Base-by-base conservation (phyloP, 2,888 invertebrate species). In the Resseliella maxima region DNA sequence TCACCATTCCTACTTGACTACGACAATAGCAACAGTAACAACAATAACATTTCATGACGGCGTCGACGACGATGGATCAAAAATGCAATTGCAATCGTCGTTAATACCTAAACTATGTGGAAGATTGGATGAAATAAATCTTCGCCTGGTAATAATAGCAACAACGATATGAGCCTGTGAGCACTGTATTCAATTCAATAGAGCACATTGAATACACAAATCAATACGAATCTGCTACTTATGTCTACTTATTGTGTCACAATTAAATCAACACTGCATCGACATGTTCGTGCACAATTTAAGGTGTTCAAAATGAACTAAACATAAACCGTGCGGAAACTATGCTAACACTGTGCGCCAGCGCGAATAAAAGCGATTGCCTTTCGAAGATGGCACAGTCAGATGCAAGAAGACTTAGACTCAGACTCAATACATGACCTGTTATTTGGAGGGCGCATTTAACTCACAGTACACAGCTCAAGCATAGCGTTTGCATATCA, bases 211-310 rank as follows among this genome's bases (percentile, higher is more conserved):
- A 50, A 50, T 15, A 72, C 72, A 72, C 72, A 72, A 72, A 72
- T 72, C 72, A 72, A 72, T 72, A n/a, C 38, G 38, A 83, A 38
- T 83, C 83, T 36, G 83, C 83, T 83, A 83, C 83, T 83, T 83
- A 83, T 83, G 83, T 83, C 83, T 83, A 83, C 83, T 83, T 83
- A 83, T 83, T 83, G 83, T 83, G 83, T 83, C 83, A 83, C 83
- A 83, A 83, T 83, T 83, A 83, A 83, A 38, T 83, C 83, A 38
- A 83, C 83, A 83, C 36, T 38, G 38, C 38, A 83, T 83, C 83
- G 83, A 83, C 83, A 83, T 83, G 83, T 36, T 83, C 83, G 83
- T 83, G 83, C 41, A 24, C 83, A 83, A 83, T 83, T 83, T 36
- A 36, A 83, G 24, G 83, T 83, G 83, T 83, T 83, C 83, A n/a